Conservation (phyloP, 2,797 vertebrate genomes). For the Squalus acanthias region DNA sequence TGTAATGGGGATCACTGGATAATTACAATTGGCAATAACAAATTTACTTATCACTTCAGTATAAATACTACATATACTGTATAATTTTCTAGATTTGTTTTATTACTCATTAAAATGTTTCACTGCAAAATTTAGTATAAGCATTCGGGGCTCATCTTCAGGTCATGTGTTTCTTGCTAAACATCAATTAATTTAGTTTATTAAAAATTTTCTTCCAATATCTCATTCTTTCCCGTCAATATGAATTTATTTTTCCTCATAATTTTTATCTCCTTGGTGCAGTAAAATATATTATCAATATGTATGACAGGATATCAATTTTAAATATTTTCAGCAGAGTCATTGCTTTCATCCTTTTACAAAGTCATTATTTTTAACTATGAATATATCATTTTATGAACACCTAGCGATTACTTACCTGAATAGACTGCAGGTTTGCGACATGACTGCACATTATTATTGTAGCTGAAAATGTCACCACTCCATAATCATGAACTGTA, state of each 20-base stretch:
- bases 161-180: not conserved
- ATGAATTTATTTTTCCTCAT: too few species aligned
- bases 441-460: not conserved
- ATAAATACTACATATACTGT: not conserved
- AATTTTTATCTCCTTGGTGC: not conserved
- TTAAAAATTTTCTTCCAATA: not conserved
- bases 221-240: not conserved
- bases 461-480: not conserved
- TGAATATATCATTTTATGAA: conserved; percentile 9
- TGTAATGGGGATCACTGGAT: not conserved
- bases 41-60: not conserved
- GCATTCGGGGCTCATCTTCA: not conserved
- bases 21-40: not conserved
- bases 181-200: conserved; percentile 1
- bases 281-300: not conserved
- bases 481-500: not conserved
- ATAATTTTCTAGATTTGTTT: not conserved
- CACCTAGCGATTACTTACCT: not conserved
- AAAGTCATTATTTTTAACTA: not conserved
- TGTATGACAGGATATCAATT: not conserved
- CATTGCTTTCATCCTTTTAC: not conserved
- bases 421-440: not conserved
- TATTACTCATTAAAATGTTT: conserved; percentile 3
- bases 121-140: not conserved
- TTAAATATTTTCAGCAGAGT: not conserved